Evolutionary conservation across 64 coral and sea anemone genomes (phyloP).

Genomic region (Astreopora myriophthalma): DNA sequence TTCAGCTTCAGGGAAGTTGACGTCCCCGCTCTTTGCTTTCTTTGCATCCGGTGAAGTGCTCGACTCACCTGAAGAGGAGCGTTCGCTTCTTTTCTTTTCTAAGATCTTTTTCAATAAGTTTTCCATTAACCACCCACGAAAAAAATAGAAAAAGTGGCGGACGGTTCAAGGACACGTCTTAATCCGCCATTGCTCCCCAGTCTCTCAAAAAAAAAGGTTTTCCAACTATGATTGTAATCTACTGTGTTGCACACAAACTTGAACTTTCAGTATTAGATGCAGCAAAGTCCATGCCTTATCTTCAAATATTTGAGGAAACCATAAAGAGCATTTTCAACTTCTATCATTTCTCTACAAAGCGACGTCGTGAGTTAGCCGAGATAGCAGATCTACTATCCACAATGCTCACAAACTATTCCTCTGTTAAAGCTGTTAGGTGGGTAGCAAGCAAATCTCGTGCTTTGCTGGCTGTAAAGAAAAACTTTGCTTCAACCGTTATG

Average conservation of each 20-base stretch:
- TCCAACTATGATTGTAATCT: conserved; percentile 35
- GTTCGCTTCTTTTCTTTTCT: not conserved
- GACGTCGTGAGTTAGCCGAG: not conserved
- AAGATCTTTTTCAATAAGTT: too few relatives aligned
- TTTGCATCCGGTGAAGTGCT: not conserved
- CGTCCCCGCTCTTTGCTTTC: not conserved
- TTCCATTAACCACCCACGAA: conserved; percentile 35
- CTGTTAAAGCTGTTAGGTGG: conserved; percentile 44
- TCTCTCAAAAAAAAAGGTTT: not conserved
- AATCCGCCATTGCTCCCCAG: not conserved
- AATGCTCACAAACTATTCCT: conserved; percentile 19
- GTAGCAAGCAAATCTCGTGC: conserved; percentile 5
- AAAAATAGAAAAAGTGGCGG: conserved; percentile 10
- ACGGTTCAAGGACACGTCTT: not conserved
- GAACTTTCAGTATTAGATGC: conserved; percentile 54
- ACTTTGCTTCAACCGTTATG: conserved; percentile 23
- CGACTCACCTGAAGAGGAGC: not conserved
- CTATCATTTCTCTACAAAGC: conserved; percentile 50
- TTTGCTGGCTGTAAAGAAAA: conserved; percentile 4
- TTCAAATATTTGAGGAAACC: conserved; percentile 54
- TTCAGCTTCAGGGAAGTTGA: too few relatives aligned
- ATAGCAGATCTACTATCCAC: not conserved
- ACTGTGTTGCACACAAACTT: conserved; percentile 66
- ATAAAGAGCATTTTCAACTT: conserved; percentile 56
- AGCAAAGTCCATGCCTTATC: conserved; percentile 38